phyloP scores from a whole-genome alignment of 2,113 vertebrate genomes.

The Sakesphorus luctuosus region DNA sequence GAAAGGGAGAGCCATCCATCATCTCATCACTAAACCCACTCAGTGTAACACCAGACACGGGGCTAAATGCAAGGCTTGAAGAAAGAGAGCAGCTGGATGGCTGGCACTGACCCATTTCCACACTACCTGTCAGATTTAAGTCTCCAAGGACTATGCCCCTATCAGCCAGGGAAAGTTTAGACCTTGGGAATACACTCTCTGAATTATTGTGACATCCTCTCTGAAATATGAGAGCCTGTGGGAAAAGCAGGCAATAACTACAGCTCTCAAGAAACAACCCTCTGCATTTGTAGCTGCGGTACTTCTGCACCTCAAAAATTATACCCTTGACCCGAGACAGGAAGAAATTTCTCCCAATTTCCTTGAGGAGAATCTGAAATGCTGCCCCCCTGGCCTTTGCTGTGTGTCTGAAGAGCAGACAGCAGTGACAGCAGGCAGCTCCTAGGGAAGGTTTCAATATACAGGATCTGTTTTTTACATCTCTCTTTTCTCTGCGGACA shows the following conservation, averaged over 20 bases:
- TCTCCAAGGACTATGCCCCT: not conserved
- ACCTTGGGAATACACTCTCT: not conserved
- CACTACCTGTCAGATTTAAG: slow-evolving; percentile 10
- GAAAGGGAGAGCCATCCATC: not conserved
- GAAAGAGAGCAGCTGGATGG: not conserved
- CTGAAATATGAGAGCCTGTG: not conserved
- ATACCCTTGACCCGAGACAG: not conserved
- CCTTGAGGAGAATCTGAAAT: not conserved
- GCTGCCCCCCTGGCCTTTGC: not conserved
- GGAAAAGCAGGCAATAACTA: not conserved
- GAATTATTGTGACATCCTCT: not conserved
- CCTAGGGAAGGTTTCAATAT: not conserved
- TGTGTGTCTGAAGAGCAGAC: not conserved
- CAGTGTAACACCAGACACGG: not conserved
- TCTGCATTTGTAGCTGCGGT: not conserved
- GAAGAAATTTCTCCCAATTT: not conserved
- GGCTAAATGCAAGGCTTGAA: not conserved
- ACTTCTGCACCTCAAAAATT: not conserved
- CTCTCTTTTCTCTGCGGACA: not conserved
- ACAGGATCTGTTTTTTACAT: rapidly evolving
- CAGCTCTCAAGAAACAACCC: not conserved
- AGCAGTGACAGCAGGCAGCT: not conserved
- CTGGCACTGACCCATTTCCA: not conserved
- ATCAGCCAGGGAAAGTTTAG: slow-evolving; percentile 7
- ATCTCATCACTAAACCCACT: not conserved